A percentile compares a stretch with the other conserved stretches of the same genome.
phyloP scores from a whole-genome alignment of 2,113 vertebrate species.

The Oryctolagus cuniculus region mOryCun1.1 NC_091442.1:110255001-110255500 shows the following conservation, averaged over 20 bases:
- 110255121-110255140: background rate
- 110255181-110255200: background rate
- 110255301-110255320: background rate
- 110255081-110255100: no score
- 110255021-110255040: no score
- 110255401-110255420: background rate
- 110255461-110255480: conserved; percentile 50
- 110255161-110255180: background rate
- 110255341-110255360: conserved; percentile 13
- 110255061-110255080: no score
- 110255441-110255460: background rate
- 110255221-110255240: background rate
- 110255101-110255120: no score
- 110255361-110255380: background rate
- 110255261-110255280: conserved; percentile 8
- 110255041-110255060: no score
- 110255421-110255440: conserved; percentile 17
- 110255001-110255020: no score
- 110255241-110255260: background rate
- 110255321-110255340: conserved; percentile 34
- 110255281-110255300: background rate
- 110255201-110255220: conserved; percentile 25
- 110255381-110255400: background rate
- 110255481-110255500: background rate
- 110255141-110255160: background rate